Base-by-base conservation (phyloP, 2,797 vertebrate genomes). In the Australoheros facetus region DNA sequence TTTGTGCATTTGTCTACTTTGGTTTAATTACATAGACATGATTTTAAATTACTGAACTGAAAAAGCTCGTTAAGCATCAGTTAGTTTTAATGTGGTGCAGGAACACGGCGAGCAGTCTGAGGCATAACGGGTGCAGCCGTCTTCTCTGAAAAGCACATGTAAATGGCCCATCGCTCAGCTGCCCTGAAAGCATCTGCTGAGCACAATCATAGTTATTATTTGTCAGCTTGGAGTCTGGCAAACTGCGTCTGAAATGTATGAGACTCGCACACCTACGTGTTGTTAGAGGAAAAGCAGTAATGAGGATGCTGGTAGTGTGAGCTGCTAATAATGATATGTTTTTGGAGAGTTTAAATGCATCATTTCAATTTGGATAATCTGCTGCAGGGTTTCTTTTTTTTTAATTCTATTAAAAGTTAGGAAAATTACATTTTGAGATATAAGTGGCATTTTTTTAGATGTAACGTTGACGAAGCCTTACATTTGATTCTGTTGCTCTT, bases 151-250 rank as follows among this genome's bases (percentile, higher is more conserved):
- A 48, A 73, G 26, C 73, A 79, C 26, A 28, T 66, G 57, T 70
- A 48, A 71, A 78, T 56, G 42, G 23, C 34, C 79, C 58, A 71
- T 87, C 69, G 66, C 80, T 78, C 76, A 80, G 83, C 57, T 73
- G 73, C 71, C n/a, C 71, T 58, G 21, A 23, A 6, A 79, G 37
- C 76, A 57, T 87, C 57, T 51, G 71, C 54, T 39, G 69, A 80
- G 42, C 60, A 85, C 69, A 71, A 75, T 81, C 56, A 26, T 64
- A 60, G 66, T 71, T 57, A 76, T 84, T 85, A 82, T 70, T 23
- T 78, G 75, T 73, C 8, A 21, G 21, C 45, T 60, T 32, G 64
- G 51, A 57, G 73, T 86, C 75, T 62, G 37, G 34, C 39, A 60
- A 48, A 71, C 54, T 53, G 34, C 56, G 57, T 77, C 56, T 70